A percentile compares a stretch with the other conserved stretches of the same genome.
These are phyloP conservation scores for Smittia aterrima DNA, from an alignment of 2,888 invertebrate species.

Conservation along the genomic window DNA sequence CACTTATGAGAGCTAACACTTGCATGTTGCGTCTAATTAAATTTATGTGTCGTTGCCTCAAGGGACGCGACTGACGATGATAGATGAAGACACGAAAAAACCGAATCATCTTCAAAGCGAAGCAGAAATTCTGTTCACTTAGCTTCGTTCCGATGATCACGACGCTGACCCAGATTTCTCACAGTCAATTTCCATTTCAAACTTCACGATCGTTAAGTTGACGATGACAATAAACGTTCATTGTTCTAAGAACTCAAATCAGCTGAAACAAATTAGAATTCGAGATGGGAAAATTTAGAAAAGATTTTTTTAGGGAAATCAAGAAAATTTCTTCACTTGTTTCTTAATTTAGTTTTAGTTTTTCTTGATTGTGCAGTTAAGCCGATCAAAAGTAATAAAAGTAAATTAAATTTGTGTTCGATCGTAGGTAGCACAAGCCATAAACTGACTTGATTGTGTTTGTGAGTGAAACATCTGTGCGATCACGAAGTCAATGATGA, in stretches of 20 bases:
- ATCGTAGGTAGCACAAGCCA: not conserved
- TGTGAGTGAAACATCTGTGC: not conserved
- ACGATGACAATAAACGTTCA: not conserved
- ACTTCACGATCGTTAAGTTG: not conserved
- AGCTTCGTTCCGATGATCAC: not conserved
- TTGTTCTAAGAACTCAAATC: slow-evolving; percentile 14
- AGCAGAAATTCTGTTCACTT: not conserved
- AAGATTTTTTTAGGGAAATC: no score
- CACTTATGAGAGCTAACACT: no score
- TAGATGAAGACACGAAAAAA: slow-evolving; percentile 31
- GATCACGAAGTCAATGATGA: not conserved
- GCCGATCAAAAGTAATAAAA: not conserved
- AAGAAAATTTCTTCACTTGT: no score
- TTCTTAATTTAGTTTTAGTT: no score
- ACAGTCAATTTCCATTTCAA: not conserved
- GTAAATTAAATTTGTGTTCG: not conserved
- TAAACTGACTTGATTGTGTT: not conserved
- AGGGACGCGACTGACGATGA: slow-evolving; percentile 10
- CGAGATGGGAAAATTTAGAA: not conserved
- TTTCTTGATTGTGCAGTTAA: not conserved
- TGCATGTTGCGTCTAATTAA: no score
- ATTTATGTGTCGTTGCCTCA: not conserved
- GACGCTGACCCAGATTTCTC: not conserved
- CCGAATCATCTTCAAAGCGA: not conserved
- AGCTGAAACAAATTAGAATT: not conserved